phyloP scores from a whole-genome alignment of 2,888 invertebrate genomes.

The Pseudococcus longispinus region DNA sequence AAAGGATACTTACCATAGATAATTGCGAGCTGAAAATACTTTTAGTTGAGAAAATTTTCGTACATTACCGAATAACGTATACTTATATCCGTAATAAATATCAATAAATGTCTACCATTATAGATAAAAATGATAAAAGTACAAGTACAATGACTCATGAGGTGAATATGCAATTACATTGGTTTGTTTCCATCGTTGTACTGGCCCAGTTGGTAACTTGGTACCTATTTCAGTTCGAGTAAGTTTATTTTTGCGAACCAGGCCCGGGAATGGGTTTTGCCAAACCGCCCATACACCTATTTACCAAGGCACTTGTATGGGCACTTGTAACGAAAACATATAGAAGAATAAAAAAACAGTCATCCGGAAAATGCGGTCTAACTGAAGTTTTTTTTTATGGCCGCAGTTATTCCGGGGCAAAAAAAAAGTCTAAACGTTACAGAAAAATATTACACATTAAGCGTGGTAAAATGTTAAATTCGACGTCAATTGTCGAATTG shows the following conservation, averaged over 20 bases:
- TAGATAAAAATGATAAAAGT: slow-evolving; percentile 3
- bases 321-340: neutral
- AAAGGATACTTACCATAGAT: neutral
- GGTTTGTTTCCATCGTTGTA: neutral
- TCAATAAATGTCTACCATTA: neutral
- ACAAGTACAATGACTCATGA: neutral
- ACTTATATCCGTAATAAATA: neutral
- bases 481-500: slow-evolving; percentile 20
- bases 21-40: neutral
- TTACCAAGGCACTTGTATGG: neutral
- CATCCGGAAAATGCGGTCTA: slow-evolving; percentile 28
- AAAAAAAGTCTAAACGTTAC: slow-evolving; percentile 19
- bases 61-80: neutral
- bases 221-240: neutral
- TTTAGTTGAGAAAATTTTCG: neutral
- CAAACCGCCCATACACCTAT: neutral
- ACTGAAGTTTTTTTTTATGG: slow-evolving; percentile 21
- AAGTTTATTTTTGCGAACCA: neutral
- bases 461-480: slow-evolving; percentile 21
- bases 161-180: neutral
- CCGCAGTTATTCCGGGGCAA: neutral
- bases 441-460: slow-evolving; percentile 25
- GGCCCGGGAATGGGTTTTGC: neutral
- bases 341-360: slow-evolving; percentile 24
- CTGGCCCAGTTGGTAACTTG: too few relatives aligned